Evolutionary conservation across 2,113 vertebrate genomes (phyloP), one percentile per base, ranked within the genome.

Genomic region (Hypanus sabinus): DNA sequence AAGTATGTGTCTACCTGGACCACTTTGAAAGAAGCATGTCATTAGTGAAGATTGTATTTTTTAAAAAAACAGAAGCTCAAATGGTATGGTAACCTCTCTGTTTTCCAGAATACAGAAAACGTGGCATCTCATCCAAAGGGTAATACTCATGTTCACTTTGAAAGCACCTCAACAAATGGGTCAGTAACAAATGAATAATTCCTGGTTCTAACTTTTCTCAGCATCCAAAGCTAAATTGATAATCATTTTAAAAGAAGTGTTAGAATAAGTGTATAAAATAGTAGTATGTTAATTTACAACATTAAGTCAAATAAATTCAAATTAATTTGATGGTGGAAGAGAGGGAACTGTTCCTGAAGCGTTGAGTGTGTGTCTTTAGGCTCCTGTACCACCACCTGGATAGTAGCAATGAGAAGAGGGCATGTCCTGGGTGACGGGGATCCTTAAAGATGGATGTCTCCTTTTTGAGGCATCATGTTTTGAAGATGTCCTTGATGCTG

Each of bases 141-240:
- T 18, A 70, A 2, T 70, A 10, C 1, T 70, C 12, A 18, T 2
- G 12, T 70, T 95, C 96, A 96, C 20, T 94, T 96, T 94, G 96
- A 97, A 94, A 96, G 97, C 6, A 95, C 96, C 38, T 94, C 96
- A 46, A 70, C 94, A 60, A 94, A 95, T n/a, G 93, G 94, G 33
- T 94, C 96, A 95, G 88, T 96, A 91, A 95, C 95, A 95, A 95
- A 95, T 94, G 96, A 97, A 98, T 99, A 96, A 96, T 94, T 95
- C 10, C 7, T 90, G 30, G 8, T 65, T 85, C 30, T 62, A 65
- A 88, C 1, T 90, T 90, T 33, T 8, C 33, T 65, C n/a, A 6
- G 5, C 71, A 73, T 20, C 71, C 8, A 5, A 30, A 68, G 22
- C 65, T 65, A 88, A 62, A 65, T 33, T 18, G 46, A 62, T 18